phyloP scores from a whole-genome alignment of 2,888 invertebrate species.

The Orthosia cruda region DNA sequence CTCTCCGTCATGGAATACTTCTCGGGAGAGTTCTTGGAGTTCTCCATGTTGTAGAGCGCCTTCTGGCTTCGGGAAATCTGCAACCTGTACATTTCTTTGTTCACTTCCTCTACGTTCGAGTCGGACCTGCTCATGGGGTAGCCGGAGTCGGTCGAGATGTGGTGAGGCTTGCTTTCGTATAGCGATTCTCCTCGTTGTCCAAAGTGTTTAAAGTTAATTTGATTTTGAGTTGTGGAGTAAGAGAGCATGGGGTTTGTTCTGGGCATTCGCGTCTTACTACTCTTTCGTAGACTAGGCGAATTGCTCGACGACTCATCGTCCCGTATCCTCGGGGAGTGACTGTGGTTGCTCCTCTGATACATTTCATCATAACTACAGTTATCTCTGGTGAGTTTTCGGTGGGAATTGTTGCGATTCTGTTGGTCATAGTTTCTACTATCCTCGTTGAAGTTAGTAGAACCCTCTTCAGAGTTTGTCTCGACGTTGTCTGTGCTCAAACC shows the following conservation, averaged over 20 bases:
- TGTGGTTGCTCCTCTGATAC: conserved; percentile 87
- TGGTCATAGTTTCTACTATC: conserved; percentile 88
- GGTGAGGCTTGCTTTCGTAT: conserved; percentile 89
- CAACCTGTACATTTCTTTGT: conserved; percentile 90
- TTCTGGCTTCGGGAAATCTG: conserved; percentile 91
- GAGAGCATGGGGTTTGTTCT: conserved; percentile 92
- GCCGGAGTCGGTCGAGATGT: conserved; percentile 87
- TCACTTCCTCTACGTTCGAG: conserved; percentile 90
- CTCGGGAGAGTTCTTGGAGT: conserved; percentile 85
- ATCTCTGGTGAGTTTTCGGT: conserved; percentile 91
- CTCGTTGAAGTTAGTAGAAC: conserved; percentile 90
- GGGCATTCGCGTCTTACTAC: conserved; percentile 91
- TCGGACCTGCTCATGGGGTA: conserved; percentile 90
- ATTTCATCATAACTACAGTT: conserved; percentile 88
- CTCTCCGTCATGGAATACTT: conserved; percentile 85
- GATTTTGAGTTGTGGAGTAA: conserved; percentile 89
- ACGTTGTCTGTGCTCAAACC: conserved; percentile 91
- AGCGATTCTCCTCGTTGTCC: conserved; percentile 88
- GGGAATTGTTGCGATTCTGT: conserved; percentile 89
- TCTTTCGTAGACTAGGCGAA: conserved; percentile 90
- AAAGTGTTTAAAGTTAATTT: conserved; percentile 88
- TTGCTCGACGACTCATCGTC: conserved; percentile 89
- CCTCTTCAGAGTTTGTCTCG: conserved; percentile 91
- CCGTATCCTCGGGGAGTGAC: conserved; percentile 85
- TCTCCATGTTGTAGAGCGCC: conserved; percentile 89